Evolutionary conservation across 2,888 invertebrate species (phyloP).

Genomic region (Heliconius ethilla): DNA sequence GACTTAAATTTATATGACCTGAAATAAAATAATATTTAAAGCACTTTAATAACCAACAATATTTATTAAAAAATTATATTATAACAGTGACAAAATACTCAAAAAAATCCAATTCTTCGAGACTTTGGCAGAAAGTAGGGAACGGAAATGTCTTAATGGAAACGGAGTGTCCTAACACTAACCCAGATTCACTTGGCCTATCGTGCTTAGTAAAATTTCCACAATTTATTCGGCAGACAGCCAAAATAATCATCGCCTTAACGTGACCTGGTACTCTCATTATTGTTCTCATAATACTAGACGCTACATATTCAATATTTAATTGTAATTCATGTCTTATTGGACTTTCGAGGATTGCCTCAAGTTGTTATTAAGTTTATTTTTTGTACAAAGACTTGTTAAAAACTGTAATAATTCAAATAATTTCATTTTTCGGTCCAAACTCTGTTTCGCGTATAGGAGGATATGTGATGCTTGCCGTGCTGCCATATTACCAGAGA

Average conservation of each 20-base stretch:
- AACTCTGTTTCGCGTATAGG: not conserved
- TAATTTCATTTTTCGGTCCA: not conserved
- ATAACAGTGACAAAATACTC: no score
- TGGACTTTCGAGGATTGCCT: conserved; percentile 24
- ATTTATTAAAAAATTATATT: no score
- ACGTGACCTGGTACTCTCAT: conserved; percentile 60
- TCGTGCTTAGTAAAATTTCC: not conserved
- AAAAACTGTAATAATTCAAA: not conserved
- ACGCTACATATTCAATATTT: conserved; percentile 27
- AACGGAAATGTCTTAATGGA: no score
- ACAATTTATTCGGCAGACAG: not conserved
- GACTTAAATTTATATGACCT: no score
- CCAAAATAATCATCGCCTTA: conserved; percentile 54
- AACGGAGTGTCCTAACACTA: no score
- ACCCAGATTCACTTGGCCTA: no score
- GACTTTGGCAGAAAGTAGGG: no score
- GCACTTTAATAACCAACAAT: no score
- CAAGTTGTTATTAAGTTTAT: not conserved
- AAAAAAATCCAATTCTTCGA: no score
- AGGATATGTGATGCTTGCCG: no score
- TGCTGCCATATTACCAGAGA: no score
- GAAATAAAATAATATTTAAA: no score
- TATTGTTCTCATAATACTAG: conserved; percentile 71
- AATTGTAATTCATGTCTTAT: not conserved
- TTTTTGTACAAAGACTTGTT: not conserved